Evolutionary conservation across 2,113 vertebrate genomes (phyloP).

Genomic region (Prunella fulvescens): DNA sequence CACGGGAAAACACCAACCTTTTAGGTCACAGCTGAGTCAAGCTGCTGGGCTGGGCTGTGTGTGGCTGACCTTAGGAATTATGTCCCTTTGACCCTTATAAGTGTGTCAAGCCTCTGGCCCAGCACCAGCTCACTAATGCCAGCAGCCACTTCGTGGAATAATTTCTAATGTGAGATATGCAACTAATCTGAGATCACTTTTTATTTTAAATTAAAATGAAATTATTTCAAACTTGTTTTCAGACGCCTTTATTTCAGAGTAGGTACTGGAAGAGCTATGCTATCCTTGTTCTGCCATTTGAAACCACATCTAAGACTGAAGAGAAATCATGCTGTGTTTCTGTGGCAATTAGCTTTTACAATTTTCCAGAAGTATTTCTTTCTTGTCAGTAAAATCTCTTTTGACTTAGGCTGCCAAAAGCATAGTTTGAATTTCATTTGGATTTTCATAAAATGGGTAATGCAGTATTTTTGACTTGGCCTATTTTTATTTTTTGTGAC

Average conservation of each 20-base stretch:
- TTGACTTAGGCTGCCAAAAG: not conserved
- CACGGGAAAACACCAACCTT: not conserved
- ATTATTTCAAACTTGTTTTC: not conserved
- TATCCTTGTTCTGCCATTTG: not conserved
- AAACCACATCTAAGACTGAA: not conserved
- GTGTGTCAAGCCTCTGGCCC: not conserved
- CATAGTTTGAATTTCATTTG: not conserved
- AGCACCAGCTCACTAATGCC: not conserved
- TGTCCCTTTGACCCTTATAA: not conserved
- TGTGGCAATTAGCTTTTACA: slow-evolving; percentile 21
- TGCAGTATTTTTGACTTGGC: not conserved
- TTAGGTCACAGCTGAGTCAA: not conserved
- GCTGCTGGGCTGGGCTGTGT: not conserved
- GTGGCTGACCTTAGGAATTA: not conserved
- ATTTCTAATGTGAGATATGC: not conserved
- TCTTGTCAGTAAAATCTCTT: not conserved
- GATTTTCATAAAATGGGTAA: not conserved
- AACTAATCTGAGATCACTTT: not conserved
- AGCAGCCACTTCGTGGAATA: not conserved
- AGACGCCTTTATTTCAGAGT: not conserved
- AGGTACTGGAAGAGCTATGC: not conserved
- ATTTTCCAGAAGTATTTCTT: slow-evolving; percentile 4
- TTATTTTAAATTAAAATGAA: not conserved
- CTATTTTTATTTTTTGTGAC: not conserved
- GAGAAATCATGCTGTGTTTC: not conserved